A percentile compares a stretch with the other conserved stretches of the same genome.
Evolutionary conservation across 2,113 vertebrate genomes (phyloP).

Genomic region (Protobothrops mucrosquamatus): DNA sequence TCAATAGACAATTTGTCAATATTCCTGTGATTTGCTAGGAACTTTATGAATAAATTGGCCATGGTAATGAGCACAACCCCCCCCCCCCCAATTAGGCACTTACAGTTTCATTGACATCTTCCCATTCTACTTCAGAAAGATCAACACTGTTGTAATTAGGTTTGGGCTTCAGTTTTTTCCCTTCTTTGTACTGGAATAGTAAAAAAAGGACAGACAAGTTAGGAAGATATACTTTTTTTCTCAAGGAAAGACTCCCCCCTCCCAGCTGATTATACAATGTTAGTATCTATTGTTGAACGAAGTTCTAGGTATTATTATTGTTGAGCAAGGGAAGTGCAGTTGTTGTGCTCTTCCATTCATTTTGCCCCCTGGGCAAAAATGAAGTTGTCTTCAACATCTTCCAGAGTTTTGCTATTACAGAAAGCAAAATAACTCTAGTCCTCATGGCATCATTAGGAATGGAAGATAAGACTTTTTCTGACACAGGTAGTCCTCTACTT

Average conservation of each 20-base stretch:
- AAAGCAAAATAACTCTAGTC: neutral
- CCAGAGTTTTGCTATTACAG: neutral
- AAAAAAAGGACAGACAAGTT: neutral
- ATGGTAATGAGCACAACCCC: neutral
- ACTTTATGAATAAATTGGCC: fast-evolving
- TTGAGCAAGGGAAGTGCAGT: neutral
- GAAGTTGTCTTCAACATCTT: neutral
- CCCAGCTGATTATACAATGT: neutral
- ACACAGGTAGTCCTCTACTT: neutral
- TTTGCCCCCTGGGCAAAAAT: neutral
- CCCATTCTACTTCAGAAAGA: conserved; percentile 93
- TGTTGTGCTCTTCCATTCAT: neutral
- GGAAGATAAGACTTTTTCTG: neutral
- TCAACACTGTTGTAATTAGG: conserved; percentile 97
- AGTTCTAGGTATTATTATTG: neutral
- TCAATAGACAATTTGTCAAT: neutral
- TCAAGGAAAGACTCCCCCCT: neutral
- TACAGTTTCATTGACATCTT: conserved; percentile 85
- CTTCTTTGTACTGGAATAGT: conserved; percentile 84
- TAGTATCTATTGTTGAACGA: neutral
- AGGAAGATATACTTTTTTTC: fast-evolving
- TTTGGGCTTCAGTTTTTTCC: conserved; percentile 89
- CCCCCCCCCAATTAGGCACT: conserved; percentile 44
- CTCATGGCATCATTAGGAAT: neutral
- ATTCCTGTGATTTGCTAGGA: neutral